These are phyloP conservation scores for Pseudomugil tenellus DNA, from an alignment of 2,797 vertebrate genomes.

Conservation along the genomic window DNA sequence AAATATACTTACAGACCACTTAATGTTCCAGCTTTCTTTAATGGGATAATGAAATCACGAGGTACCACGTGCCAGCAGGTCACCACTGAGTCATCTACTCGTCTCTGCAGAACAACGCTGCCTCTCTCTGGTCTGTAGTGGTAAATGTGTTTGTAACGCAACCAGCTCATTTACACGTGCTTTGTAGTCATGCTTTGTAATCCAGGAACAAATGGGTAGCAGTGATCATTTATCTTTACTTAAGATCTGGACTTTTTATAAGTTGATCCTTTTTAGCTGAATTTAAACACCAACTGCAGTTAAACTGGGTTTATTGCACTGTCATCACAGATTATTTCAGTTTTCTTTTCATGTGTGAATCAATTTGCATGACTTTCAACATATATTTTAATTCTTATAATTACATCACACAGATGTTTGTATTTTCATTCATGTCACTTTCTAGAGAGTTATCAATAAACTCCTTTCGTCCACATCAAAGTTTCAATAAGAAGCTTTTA, in stretches of 20 bases:
- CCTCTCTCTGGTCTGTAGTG: slow-evolving; percentile 40
- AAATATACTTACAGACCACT: slow-evolving; percentile 26
- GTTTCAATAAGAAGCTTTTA: too few species aligned
- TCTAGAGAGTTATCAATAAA: too few species aligned
- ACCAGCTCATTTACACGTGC: not conserved
- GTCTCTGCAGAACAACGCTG: slow-evolving; percentile 31
- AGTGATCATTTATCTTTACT: not conserved
- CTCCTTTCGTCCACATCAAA: too few species aligned
- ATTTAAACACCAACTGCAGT: not conserved
- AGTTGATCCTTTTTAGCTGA: not conserved
- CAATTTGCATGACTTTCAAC: not conserved
- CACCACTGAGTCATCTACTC: slow-evolving; percentile 18
- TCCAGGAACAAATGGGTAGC: not conserved
- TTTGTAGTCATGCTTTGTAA: not conserved
- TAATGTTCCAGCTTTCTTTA: slow-evolving; percentile 28
- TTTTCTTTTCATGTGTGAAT: not conserved
- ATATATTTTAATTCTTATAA: not conserved
- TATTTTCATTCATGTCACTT: too few species aligned
- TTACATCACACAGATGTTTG: not conserved
- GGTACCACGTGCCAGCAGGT: slow-evolving; percentile 22
- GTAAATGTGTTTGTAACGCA: not conserved
- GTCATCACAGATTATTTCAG: not conserved
- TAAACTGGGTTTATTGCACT: too few species aligned
- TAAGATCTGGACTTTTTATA: not conserved
- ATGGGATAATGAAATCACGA: slow-evolving; percentile 58